Percentiles rank a stretch among this genome's conserved stretches.
phyloP scores from a whole-genome alignment of 2,797 vertebrate genomes.

The Vireo griseus region DNA sequence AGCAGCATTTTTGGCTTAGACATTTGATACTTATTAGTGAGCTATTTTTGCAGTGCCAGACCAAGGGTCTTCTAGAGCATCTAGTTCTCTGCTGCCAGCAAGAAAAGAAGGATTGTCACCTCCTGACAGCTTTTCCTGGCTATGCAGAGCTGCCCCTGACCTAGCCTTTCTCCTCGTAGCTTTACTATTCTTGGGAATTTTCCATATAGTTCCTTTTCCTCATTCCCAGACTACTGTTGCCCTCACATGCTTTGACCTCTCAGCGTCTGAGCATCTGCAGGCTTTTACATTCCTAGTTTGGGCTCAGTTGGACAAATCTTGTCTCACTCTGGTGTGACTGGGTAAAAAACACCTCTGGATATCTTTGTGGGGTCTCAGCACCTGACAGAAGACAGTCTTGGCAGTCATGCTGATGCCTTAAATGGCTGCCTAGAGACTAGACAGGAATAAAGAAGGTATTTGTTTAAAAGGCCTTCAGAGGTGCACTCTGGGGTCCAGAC shows the following conservation, averaged over 20 bases:
- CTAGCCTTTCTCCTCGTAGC: conserved; percentile 1
- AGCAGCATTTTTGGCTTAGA: background rate
- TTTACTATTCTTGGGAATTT: conserved; percentile 57
- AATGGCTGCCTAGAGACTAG: no score
- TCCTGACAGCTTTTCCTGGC: conserved; percentile 34
- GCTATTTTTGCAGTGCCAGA: background rate
- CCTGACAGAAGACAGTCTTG: background rate
- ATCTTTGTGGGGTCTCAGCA: background rate
- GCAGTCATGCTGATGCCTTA: background rate
- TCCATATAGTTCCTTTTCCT: conserved; percentile 24
- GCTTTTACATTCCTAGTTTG: conserved; percentile 7
- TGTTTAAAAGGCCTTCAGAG: no score
- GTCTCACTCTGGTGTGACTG: background rate
- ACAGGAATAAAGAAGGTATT: no score
- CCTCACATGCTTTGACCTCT: background rate
- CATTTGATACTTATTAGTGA: background rate
- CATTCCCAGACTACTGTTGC: conserved; percentile 40
- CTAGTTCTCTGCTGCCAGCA: background rate
- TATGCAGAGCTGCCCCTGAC: background rate
- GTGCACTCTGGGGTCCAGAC: no score
- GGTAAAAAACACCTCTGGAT: background rate
- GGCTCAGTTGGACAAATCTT: background rate
- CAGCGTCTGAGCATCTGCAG: background rate
- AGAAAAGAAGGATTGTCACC: conserved; percentile 17
- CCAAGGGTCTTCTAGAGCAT: background rate